These are phyloP conservation scores for Tautogolabrus adspersus DNA, from an alignment of 2,113 vertebrate genomes.

Conservation along the genomic window DNA sequence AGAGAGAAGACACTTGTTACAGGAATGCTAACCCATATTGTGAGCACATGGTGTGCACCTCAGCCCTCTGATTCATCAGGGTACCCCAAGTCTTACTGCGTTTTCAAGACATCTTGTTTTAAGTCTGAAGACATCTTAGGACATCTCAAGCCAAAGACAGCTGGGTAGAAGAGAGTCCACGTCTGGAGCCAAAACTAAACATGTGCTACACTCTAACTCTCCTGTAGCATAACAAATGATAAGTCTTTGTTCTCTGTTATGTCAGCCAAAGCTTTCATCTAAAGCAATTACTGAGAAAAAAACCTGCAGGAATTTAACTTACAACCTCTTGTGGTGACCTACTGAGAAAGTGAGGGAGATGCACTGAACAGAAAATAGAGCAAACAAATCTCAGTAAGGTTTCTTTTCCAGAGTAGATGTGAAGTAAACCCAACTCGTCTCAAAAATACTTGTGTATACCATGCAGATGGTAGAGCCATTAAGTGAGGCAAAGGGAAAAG, in stretches of 20 bases:
- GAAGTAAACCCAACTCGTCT: conserved; percentile 46
- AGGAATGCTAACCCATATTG: not conserved
- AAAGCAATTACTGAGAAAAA: conserved; percentile 51
- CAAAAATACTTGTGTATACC: conserved; percentile 38
- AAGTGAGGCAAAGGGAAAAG: conserved; percentile 37
- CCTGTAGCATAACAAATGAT: conserved; percentile 63
- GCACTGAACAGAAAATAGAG: conserved; percentile 34
- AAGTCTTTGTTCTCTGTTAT: conserved; percentile 69
- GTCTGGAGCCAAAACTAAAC: conserved; percentile 59
- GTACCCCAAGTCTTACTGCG: conserved; percentile 1
- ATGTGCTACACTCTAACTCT: conserved; percentile 58
- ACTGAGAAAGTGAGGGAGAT: conserved; percentile 46
- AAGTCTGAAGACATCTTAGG: conserved; percentile 32
- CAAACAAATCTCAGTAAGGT: conserved; percentile 35
- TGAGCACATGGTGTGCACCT: conserved; percentile 22
- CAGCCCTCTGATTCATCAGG: not conserved
- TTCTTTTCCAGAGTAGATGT: conserved; percentile 17
- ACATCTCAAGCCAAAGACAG: conserved; percentile 60
- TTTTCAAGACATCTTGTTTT: conserved; percentile 41
- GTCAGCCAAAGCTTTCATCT: conserved; percentile 71
- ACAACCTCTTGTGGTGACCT: conserved; percentile 61
- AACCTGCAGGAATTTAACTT: conserved; percentile 54
- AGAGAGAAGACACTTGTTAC: not conserved
- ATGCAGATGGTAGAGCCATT: conserved; percentile 67
- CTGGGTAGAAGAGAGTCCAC: conserved; percentile 23